Evolutionary conservation across 2,797 vertebrate genomes (phyloP).

Genomic region (Neosilurus hyrtlii): DNA sequence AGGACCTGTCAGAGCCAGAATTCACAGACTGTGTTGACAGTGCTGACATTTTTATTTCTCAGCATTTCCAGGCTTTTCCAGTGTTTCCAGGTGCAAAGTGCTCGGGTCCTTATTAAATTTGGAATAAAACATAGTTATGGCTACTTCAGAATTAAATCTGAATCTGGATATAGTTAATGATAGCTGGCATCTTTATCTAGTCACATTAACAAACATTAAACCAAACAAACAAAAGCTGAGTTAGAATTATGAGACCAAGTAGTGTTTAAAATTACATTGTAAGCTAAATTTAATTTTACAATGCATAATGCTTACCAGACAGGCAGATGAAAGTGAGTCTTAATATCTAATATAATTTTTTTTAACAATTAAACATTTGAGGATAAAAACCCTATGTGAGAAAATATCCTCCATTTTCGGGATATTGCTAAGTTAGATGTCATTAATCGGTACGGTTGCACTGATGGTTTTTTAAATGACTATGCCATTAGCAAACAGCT

Average conservation of each 20-base stretch:
- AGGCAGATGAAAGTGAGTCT: background rate
- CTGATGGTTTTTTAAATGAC: background rate
- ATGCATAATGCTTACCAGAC: background rate
- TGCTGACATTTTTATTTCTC: slow-evolving; percentile 1
- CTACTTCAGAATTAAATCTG: background rate
- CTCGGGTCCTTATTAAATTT: background rate
- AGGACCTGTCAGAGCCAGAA: slow-evolving; percentile 1
- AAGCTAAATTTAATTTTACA: background rate
- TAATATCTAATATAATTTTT: background rate
- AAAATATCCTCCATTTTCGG: background rate
- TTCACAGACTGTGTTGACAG: slow-evolving; percentile 5
- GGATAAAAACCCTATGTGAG: background rate
- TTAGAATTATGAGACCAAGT: background rate
- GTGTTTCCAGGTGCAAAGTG: background rate
- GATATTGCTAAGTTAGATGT: background rate
- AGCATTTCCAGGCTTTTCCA: background rate
- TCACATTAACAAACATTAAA: background rate
- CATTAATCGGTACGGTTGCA: background rate
- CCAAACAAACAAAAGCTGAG: background rate
- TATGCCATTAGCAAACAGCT: background rate
- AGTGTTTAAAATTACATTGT: background rate
- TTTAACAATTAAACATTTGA: background rate
- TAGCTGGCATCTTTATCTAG: background rate
- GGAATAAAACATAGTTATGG: background rate
- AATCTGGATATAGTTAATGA: background rate